Evolutionary conservation across 2,888 invertebrate genomes (phyloP).

Genomic region (Nemurella pictetii): DNA sequence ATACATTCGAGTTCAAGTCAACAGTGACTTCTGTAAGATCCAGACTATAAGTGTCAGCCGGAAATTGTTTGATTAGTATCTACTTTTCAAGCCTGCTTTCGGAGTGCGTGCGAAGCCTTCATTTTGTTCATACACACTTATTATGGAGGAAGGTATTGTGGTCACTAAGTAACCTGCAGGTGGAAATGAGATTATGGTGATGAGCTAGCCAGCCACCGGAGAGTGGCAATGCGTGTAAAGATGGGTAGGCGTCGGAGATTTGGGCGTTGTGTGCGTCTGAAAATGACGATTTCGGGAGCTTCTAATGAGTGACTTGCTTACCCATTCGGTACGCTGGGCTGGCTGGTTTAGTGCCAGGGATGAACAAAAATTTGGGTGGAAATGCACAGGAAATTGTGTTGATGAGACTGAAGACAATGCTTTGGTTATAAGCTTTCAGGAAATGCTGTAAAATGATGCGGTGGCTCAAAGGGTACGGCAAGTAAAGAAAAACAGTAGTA

Average conservation of each 20-base stretch:
- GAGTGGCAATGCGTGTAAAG: background rate
- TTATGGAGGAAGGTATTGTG: background rate
- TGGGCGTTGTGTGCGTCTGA: slow-evolving; percentile 1
- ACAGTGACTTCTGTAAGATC: background rate
- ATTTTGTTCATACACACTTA: background rate
- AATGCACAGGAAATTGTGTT: no score
- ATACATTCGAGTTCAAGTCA: background rate
- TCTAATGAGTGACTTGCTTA: slow-evolving; percentile 19
- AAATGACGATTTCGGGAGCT: slow-evolving; percentile 23
- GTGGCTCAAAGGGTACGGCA: no score
- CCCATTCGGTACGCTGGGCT: slow-evolving; percentile 4
- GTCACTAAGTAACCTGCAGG: background rate
- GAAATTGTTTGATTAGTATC: background rate
- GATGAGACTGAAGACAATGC: no score
- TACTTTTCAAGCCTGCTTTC: background rate
- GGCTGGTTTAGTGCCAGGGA: background rate
- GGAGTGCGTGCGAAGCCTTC: background rate
- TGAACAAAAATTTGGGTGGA: background rate
- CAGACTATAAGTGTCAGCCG: background rate
- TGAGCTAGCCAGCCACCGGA: background rate
- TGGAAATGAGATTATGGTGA: background rate
- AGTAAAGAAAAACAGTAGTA: no score
- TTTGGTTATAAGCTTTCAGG: no score
- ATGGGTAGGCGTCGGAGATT: background rate
- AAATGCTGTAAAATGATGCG: no score